These are phyloP conservation scores for Vulpes ferrilata DNA, from an alignment of 2,113 vertebrate species.

Conservation along the genomic window DNA sequence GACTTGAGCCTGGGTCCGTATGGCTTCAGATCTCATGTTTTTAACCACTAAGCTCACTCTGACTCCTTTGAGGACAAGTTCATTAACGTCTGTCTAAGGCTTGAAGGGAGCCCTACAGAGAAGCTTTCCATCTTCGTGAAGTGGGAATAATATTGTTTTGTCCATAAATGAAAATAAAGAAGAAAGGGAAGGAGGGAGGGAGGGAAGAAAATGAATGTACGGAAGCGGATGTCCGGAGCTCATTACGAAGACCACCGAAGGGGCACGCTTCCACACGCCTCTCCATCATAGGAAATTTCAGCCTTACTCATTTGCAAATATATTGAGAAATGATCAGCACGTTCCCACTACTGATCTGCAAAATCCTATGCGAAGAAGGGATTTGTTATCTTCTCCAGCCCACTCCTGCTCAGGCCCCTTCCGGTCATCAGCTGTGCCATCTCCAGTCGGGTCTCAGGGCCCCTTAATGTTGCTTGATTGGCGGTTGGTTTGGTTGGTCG, in stretches of 20 bases:
- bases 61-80: slow-evolving; percentile 7
- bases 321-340: not conserved
- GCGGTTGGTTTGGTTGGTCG: not conserved
- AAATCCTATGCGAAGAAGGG: not conserved
- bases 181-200: not conserved
- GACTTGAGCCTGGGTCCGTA: not conserved
- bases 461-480: not conserved
- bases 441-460: not conserved
- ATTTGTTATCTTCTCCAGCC: not conserved
- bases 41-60: not conserved
- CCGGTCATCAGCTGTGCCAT: not conserved
- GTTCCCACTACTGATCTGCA: not conserved
- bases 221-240: not conserved
- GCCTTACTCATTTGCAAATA: not conserved
- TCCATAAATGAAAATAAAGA: not conserved
- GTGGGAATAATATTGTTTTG: not conserved
- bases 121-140: slow-evolving; percentile 1
- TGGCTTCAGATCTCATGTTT: not conserved
- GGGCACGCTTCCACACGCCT: fast-evolving
- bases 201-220: not conserved
- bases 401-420: not conserved
- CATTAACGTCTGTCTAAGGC: not conserved
- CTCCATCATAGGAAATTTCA: not conserved
- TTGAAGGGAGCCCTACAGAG: not conserved
- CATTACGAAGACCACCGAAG: not conserved